These are phyloP conservation scores for Nomada lathburiana DNA, from an alignment of 2,888 invertebrate species.

Conservation along the genomic window DNA sequence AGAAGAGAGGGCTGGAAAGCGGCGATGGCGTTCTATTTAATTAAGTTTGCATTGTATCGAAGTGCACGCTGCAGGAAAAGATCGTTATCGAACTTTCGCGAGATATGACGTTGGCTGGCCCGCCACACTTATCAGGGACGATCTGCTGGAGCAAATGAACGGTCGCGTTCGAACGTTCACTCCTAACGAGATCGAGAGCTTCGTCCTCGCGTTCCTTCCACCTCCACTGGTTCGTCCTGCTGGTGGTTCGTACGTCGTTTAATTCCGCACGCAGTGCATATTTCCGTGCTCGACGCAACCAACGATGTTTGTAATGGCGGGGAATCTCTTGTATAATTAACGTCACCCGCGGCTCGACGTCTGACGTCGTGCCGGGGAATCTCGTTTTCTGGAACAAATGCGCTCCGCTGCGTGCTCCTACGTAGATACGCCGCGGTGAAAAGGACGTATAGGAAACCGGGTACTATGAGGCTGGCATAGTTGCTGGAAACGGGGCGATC, in stretches of 20 bases:
- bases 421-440: slow-evolving; percentile 34
- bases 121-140: slow-evolving; percentile 69
- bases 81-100: slow-evolving; percentile 76
- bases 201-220: slow-evolving; percentile 14
- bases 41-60: slow-evolving; percentile 80
- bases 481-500: slow-evolving; percentile 42
- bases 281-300: not conserved
- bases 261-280: not conserved
- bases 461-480: slow-evolving; percentile 33
- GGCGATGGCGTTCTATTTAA: slow-evolving; percentile 77
- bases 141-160: slow-evolving; percentile 77
- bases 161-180: slow-evolving; percentile 63
- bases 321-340: slow-evolving; percentile 49
- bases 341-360: slow-evolving; percentile 14
- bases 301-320: not conserved
- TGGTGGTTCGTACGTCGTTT: no score
- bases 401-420: not conserved
- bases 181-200: slow-evolving; percentile 70
- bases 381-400: slow-evolving; percentile 48
- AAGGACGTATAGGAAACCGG: slow-evolving; percentile 31
- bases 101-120: slow-evolving; percentile 76
- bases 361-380: slow-evolving; percentile 24
- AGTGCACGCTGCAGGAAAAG: slow-evolving; percentile 68
- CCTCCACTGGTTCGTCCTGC: slow-evolving; percentile 8
- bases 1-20: slow-evolving; percentile 16